Conservation (phyloP, 2,888 invertebrate species). For the Elmis aenea region DNA sequence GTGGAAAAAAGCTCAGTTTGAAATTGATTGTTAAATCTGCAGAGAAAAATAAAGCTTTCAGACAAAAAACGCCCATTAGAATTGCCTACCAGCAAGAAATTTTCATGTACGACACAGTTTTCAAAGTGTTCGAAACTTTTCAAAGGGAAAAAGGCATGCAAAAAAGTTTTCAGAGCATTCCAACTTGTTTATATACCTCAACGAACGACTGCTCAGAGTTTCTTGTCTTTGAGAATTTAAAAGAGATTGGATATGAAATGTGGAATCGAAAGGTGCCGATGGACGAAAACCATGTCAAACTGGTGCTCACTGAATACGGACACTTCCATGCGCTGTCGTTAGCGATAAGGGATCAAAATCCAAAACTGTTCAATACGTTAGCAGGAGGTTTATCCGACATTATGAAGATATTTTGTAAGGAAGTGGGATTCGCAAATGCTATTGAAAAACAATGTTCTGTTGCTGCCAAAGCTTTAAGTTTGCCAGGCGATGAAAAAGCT, state of each 20-base stretch:
- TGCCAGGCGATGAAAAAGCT: too few species aligned
- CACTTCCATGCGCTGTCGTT: conserved; percentile 35
- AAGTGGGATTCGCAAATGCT: too few species aligned
- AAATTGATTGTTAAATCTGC: conserved; percentile 12
- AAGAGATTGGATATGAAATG: conserved; percentile 25
- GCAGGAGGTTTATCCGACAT: too few species aligned
- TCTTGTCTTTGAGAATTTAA: conserved; percentile 33
- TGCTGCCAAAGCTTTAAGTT: too few species aligned
- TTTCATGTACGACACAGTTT: conserved; percentile 18
- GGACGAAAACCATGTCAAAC: conserved; percentile 29
- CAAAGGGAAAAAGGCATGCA: conserved; percentile 14
- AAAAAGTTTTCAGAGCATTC: conserved; percentile 12
- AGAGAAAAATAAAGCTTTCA: not conserved
- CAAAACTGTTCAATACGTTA: conserved; percentile 13
- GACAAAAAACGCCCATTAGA: conserved; percentile 14
- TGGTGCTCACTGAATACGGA: conserved; percentile 32
- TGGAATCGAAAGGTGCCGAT: conserved; percentile 30
- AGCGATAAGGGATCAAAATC: conserved; percentile 30
- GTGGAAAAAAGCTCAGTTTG: not conserved
- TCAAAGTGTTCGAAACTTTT: conserved; percentile 19
- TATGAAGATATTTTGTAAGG: too few species aligned
- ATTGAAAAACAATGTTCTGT: too few species aligned
- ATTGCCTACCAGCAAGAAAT: conserved; percentile 22
- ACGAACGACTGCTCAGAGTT: conserved; percentile 20
- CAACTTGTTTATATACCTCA: conserved; percentile 18